Evolutionary conservation across 2,888 invertebrate species (phyloP).

Genomic region (Plutella xylostella): DNA sequence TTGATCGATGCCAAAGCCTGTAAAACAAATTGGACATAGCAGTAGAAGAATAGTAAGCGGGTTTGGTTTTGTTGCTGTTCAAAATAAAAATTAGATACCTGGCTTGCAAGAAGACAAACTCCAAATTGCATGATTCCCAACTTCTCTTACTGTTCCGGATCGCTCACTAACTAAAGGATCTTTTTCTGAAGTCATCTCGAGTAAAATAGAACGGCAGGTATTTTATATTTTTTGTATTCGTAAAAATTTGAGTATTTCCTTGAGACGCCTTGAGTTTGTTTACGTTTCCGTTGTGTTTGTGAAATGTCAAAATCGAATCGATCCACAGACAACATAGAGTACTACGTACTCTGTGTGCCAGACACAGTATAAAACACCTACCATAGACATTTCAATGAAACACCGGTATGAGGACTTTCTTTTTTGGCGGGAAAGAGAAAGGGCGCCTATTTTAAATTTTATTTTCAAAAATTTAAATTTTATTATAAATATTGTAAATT

Average conservation of each 20-base stretch:
- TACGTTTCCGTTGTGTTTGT: neutral
- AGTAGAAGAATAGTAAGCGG: neutral
- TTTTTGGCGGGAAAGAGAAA: too few relatives aligned
- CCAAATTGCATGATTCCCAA: conserved; percentile 96
- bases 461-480: too few relatives aligned
- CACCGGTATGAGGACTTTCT: too few relatives aligned
- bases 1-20: conserved; percentile 98
- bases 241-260: neutral
- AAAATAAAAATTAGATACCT: conserved; percentile 62
- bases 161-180: conserved; percentile 59
- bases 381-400: too few relatives aligned
- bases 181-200: conserved; percentile 50
- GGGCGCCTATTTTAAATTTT: too few relatives aligned
- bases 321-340: neutral
- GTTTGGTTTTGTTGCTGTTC: neutral
- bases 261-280: too few relatives aligned
- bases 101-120: conserved; percentile 98
- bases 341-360: too few relatives aligned
- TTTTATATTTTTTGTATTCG: neutral
- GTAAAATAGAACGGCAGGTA: too few relatives aligned
- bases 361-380: too few relatives aligned
- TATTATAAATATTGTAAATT: too few relatives aligned
- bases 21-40: neutral
- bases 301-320: neutral
- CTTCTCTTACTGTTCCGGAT: conserved; percentile 75